Conservation (phyloP, 1,140 invertebrate genomes). For the Apis dorsata region DNA sequence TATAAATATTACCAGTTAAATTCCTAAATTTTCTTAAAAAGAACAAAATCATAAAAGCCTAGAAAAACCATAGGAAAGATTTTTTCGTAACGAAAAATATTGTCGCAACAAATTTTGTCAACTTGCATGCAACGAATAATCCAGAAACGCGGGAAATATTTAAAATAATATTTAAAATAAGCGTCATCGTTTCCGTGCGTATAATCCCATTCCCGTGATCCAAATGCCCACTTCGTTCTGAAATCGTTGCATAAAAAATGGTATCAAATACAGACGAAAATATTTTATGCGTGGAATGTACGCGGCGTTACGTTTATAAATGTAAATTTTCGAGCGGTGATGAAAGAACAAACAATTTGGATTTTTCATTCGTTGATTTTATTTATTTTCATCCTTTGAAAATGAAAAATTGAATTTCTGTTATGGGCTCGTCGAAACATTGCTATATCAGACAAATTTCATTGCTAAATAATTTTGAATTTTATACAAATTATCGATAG, state of each 20-base stretch:
- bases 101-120: not conserved
- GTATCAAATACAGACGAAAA: slow-evolving; percentile 21
- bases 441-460: too few species aligned
- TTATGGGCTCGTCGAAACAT: too few species aligned
- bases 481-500: too few species aligned
- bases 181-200: slow-evolving; percentile 13
- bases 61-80: not conserved
- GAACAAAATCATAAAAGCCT: not conserved
- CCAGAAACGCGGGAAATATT: slow-evolving; percentile 4
- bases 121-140: not conserved
- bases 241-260: slow-evolving; percentile 27
- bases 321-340: not conserved
- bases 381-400: not conserved
- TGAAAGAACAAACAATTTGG: not conserved
- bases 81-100: not conserved
- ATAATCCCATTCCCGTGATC: slow-evolving; percentile 13
- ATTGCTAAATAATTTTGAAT: too few species aligned
- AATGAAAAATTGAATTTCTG: too few species aligned
- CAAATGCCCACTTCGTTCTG: too few species aligned
- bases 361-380: not conserved
- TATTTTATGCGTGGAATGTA: slow-evolving; percentile 15
- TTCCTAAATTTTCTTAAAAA: not conserved
- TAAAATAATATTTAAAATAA: slow-evolving; percentile 24
- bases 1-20: not conserved
- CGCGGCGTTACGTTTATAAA: not conserved